Base-by-base conservation (phyloP, 2,888 invertebrate species). In the Cyaniris semiargus region DNA sequence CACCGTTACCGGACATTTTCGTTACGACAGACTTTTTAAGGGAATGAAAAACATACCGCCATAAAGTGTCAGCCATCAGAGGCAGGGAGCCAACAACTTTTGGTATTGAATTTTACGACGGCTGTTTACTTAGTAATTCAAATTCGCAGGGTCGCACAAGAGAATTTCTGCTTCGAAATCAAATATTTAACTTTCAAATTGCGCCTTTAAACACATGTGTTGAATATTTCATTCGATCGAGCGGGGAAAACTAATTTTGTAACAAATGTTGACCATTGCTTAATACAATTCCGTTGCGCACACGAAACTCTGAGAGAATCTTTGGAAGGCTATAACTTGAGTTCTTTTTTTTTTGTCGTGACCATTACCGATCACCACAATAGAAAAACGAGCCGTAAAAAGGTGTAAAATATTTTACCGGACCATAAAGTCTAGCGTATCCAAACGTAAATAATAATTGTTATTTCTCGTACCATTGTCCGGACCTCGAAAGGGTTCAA, bases 361-460 rank as follows among this genome's bases (percentile, higher is more conserved):
- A 48, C 53, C 18, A 48, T 74, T 48, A 53, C 27, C 21, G 15
- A 44, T 44, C 23, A 15, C 27, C 74, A 74, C 48, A 74, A 74
- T 27, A 74, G 72, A 74, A 66, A 66, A 66, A 66, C 66, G 74
- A 74, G 44, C 27, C 74, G 48, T 74, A 74, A 74, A 74, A 74
- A 74, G 74, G 74, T 74, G 74, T 74, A 74, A 74, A 74, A 74
- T 74, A 74, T 74, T 74, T 74, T 74, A 53, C 74, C 27, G 18
- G 48, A 53, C 53, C 74, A 74, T 48, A 74, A 74, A 74, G 48
- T 53, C 23, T 74, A 53, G 48, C 74, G 74, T 74, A 74, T 74
- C 74, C 31, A 74, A 74, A 74, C 74, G 74, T 74, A 72, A 72
- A 74, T 74, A 74, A 74, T 74, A 44, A 72, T 72, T 74, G 74